Conservation (phyloP, 2,888 invertebrate genomes). For the Criorhina ranunculi region DNA sequence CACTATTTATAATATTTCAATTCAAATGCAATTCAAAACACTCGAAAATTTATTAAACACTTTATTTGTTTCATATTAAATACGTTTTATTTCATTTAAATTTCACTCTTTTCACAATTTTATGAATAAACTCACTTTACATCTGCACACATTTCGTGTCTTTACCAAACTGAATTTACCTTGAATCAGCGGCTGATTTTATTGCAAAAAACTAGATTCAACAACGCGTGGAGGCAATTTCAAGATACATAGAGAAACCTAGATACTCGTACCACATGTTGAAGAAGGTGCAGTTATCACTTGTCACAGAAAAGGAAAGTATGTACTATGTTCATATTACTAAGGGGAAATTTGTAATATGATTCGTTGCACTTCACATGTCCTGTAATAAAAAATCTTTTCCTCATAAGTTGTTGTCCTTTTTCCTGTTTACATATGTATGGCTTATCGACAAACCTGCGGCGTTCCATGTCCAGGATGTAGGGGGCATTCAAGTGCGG, state of each 20-base stretch:
- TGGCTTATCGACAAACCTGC: no score
- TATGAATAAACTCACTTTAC: constrained; percentile 18
- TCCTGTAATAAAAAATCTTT: not conserved
- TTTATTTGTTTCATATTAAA: constrained; percentile 10
- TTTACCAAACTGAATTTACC: constrained; percentile 62
- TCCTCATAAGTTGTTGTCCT: not conserved
- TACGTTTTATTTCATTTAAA: constrained; percentile 42
- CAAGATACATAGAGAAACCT: constrained; percentile 37
- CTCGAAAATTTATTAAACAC: constrained; percentile 3
- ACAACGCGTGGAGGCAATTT: constrained; percentile 55
- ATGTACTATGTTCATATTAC: not conserved
- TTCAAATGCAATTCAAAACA: not conserved
- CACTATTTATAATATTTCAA: not conserved
- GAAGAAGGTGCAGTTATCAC: constrained; percentile 50
- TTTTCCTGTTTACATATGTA: not conserved
- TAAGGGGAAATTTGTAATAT: constrained; percentile 5
- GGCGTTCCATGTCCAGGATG: no score
- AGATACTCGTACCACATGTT: constrained; percentile 10
- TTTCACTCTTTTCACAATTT: constrained; percentile 58
- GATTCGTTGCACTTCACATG: constrained; percentile 1
- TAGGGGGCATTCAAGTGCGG: no score
- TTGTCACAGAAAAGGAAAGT: constrained; percentile 58
- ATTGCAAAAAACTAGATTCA: constrained; percentile 67
- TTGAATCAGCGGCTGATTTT: constrained; percentile 58
- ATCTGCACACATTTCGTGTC: constrained; percentile 63